Evolutionary conservation across 2,888 invertebrate genomes (phyloP), one percentile per base, ranked within the genome.

Genomic region (Hydropsyche betteni): DNA sequence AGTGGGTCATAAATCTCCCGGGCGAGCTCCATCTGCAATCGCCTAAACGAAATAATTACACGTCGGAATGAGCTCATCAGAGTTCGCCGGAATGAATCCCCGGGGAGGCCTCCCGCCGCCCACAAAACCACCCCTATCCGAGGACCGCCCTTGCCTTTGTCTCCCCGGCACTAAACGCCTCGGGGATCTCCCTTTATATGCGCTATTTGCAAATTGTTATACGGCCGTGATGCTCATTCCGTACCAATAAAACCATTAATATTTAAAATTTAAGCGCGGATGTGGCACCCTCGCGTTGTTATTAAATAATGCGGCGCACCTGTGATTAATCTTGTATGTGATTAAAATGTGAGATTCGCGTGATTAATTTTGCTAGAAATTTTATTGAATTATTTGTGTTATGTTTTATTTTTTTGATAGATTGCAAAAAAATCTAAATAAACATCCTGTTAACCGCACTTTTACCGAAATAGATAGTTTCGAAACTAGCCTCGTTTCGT

Each of bases 21-120:
- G 51, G 53, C 72, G 51, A 58, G 77, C 74, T 75, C 74, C 79
- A 77, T 79, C 79, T 79, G 79, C 79, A 79, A 77, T 79, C 77
- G 79, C 73, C 79, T 78, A 77, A 77, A 79, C 79, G 76, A 76
- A 79, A 79, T 79, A 79, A 79, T 79, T 79, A 79, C 79, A 78
- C 77, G 79, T 78, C 77, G 78, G 76, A 79, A 79, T 79, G 79
- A 78, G 77, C 78, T 79, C 79, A 79, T 79, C 79, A 78, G 78
- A 75, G 73, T 74, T 76, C 58, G 61, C 75, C 77, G 75, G 75
- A 78, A 79, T 77, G 78, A 74, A 69, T 79, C 79, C 77, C 79
- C 33, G 79, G 75, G 79, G 64, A 14, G 72, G 58, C 24, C 24
- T 24, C 24, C 24, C 24, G 8, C 70, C 58, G 5, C 69, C 44